Conservation (phyloP, 2,113 vertebrate species). For the Sakesphorus luctuosus region DNA sequence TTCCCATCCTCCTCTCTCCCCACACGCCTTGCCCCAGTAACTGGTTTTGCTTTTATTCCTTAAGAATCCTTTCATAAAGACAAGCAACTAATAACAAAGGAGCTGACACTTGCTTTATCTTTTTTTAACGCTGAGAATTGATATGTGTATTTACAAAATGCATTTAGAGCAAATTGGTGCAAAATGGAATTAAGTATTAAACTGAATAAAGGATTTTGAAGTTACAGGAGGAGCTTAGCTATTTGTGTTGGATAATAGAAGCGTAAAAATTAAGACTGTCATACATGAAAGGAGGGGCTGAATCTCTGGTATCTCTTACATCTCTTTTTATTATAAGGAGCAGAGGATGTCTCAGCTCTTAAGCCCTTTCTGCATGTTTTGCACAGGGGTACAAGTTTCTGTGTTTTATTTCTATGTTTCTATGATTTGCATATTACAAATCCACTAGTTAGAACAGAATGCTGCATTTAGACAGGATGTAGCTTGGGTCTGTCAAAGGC, state of each 20-base stretch:
- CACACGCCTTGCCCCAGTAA: accelerated
- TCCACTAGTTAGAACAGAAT: not conserved
- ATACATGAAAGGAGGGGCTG: not conserved
- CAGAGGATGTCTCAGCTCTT: not conserved
- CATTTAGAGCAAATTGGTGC: not conserved
- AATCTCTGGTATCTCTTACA: not conserved
- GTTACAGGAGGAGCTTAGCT: not conserved
- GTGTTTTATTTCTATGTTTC: not conserved
- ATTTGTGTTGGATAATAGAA: not conserved
- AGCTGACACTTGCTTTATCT: not conserved
- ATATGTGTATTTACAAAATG: not conserved
- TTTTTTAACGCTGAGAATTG: not conserved
- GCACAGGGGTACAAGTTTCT: not conserved
- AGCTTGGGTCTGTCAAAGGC: not conserved
- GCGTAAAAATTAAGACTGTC: not conserved
- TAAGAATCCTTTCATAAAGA: not conserved
- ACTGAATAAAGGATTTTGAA: not conserved
- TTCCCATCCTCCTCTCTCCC: not conserved
- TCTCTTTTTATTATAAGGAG: not conserved
- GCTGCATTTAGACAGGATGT: not conserved
- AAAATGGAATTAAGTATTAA: not conserved
- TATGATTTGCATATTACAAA: not conserved
- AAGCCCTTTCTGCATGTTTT: not conserved
- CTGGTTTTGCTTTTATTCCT: not conserved
- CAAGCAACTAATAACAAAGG: not conserved